Conservation (phyloP, 2,888 invertebrate species). For the Heliconius sara region DNA sequence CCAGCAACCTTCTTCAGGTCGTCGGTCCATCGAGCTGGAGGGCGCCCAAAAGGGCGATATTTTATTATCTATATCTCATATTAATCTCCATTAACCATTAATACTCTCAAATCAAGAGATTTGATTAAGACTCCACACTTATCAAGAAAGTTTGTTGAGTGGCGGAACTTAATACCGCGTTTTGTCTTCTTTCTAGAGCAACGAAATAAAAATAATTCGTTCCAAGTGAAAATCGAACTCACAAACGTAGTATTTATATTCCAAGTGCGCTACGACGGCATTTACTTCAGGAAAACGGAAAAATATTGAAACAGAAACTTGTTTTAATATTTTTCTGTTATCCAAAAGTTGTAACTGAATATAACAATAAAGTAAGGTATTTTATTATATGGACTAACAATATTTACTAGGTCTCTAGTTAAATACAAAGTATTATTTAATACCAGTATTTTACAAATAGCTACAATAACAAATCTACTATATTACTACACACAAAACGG, state of each 20-base stretch:
- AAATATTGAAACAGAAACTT: background rate
- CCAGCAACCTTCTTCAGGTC: too few species aligned
- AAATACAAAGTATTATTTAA: constrained; percentile 12
- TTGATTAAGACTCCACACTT: too few species aligned
- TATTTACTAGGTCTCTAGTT: background rate
- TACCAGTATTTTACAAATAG: background rate
- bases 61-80: too few species aligned
- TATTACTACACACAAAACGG: constrained; percentile 26
- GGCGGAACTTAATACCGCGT: too few species aligned
- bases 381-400: background rate
- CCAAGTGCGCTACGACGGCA: background rate
- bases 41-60: too few species aligned
- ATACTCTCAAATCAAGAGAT: too few species aligned
- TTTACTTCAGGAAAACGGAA: background rate
- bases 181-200: background rate
- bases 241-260: background rate
- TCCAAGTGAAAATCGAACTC: background rate
- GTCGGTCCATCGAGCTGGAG: too few species aligned
- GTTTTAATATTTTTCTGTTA: background rate
- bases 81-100: too few species aligned
- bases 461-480: constrained; percentile 19
- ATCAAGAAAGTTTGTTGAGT: too few species aligned
- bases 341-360: background rate
- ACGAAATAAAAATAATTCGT: background rate
- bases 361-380: background rate